Evolutionary conservation across 1,140 invertebrate genomes (phyloP), one percentile per base, ranked within the genome.

Genomic region (Penaeus japonicus): DNA sequence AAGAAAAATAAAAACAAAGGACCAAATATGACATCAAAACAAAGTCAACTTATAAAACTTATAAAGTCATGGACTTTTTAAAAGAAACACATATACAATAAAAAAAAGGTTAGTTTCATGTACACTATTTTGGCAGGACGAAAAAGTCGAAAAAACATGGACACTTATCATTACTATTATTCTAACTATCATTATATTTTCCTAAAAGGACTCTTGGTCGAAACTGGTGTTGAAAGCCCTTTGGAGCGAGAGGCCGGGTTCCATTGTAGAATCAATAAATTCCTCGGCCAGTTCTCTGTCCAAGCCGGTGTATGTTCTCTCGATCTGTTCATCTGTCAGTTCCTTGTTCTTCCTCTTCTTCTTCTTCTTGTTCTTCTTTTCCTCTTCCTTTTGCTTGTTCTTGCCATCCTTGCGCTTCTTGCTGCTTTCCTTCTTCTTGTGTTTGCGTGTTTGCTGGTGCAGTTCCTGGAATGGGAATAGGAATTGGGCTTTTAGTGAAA

Each of bases 211-310:
- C 35, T 88, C 87, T 47, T 83, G 80, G 4, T 82, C 80, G 10
- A 88, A 88, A 55, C 80, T 88, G 30, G 53, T 79, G 55, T 83
- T 82, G 30, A 88, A 54, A 18, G 87, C 87, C 54, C 81, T 59
- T 27, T 88, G 87, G 27, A 88, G 83, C 18, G 87, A 88, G 12
- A 88, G 24, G 0, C 79, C 93, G 0, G 93, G 92, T 84, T 93
- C 93, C 94, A 94, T 94, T 0, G 94, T 93, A 18, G 94, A 94
- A 10, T 93, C 93, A 83, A 95, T 95, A 92, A 95, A 95, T 91
- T 95, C 94, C 91, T 95, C 95, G 10, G 95, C 95, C 87, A 95
- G 94, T n/a, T 93, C 93, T 80, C 94, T 93, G 91, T 95, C 94
- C 54, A 95, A 91, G n/a, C 94, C 94, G 0, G 94, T 95, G 92